These are phyloP conservation scores for Coilia nasus DNA, from an alignment of 2,797 vertebrate species.

Conservation along the genomic window DNA sequence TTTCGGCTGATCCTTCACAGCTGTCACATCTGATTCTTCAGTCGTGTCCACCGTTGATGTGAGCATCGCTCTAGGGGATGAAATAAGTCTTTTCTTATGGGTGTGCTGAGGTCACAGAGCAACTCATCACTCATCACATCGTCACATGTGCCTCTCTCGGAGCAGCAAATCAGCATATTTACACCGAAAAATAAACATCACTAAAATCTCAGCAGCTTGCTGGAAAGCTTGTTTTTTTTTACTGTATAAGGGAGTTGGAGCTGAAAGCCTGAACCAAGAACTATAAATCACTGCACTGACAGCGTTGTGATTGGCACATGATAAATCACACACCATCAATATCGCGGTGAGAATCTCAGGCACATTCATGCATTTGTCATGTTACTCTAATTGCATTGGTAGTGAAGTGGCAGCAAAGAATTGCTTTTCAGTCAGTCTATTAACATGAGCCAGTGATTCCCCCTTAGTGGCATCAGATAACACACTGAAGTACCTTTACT, in stretches of 20 bases:
- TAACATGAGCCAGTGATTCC: not conserved
- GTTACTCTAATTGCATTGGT: not conserved
- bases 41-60: not conserved
- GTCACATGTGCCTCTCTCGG: not conserved
- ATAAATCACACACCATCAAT: not conserved
- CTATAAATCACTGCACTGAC: not conserved
- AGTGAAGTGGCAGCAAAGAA: not conserved
- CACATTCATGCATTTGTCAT: not conserved
- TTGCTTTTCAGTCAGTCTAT: not conserved
- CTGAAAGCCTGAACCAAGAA: not conserved
- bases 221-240: not conserved
- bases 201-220: not conserved
- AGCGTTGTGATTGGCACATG: not conserved
- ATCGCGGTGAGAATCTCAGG: not conserved
- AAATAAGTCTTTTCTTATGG: not conserved
- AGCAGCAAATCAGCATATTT: not conserved
- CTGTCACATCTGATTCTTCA: constrained; percentile 15
- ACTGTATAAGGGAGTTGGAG: not conserved
- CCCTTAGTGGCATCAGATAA: not conserved
- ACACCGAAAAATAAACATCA: not conserved
- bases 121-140: not conserved
- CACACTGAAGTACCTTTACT: not conserved
- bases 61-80: not conserved
- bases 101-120: not conserved
- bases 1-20: not conserved